phyloP scores from a whole-genome alignment of 1,140 invertebrate genomes.

The Akabosia matsudoensis region DNA sequence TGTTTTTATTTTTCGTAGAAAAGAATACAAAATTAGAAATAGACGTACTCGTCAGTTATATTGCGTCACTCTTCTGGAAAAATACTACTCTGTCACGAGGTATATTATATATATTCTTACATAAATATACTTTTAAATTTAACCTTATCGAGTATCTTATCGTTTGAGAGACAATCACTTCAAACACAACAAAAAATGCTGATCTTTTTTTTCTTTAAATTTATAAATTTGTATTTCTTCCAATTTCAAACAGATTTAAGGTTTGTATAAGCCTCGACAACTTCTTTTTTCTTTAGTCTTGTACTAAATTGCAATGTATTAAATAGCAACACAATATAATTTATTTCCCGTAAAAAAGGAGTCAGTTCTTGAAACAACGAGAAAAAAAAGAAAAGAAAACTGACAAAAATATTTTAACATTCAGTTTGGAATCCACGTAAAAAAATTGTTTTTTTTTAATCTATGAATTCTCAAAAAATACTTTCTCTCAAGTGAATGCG shows the following conservation, averaged over 20 bases:
- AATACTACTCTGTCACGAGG: not conserved
- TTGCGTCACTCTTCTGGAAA: not conserved
- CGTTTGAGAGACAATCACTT: not conserved
- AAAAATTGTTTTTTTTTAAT: not conserved
- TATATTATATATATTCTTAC: not conserved
- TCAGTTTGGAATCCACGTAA: not conserved
- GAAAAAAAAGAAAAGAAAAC: no score
- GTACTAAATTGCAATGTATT: no score
- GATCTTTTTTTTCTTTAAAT: no score
- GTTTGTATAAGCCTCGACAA: no score
- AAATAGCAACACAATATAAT: no score
- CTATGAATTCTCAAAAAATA: not conserved
- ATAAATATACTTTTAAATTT: not conserved
- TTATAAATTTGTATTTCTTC: no score
- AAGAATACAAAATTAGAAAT: slow-evolving; percentile 14
- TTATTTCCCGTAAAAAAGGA: no score
- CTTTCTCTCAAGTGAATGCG: not conserved
- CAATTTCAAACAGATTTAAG: no score
- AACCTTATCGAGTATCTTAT: not conserved
- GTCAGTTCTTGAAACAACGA: no score
- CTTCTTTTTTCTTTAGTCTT: no score
- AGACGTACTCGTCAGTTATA: not conserved
- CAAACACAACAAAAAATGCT: no score
- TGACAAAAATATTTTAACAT: no score
- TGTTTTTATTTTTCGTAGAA: not conserved